Percentiles rank a stretch among this genome's conserved stretches.
Evolutionary conservation across 2,888 invertebrate species (phyloP).

Genomic region (Sarcophaga variegata): DNA sequence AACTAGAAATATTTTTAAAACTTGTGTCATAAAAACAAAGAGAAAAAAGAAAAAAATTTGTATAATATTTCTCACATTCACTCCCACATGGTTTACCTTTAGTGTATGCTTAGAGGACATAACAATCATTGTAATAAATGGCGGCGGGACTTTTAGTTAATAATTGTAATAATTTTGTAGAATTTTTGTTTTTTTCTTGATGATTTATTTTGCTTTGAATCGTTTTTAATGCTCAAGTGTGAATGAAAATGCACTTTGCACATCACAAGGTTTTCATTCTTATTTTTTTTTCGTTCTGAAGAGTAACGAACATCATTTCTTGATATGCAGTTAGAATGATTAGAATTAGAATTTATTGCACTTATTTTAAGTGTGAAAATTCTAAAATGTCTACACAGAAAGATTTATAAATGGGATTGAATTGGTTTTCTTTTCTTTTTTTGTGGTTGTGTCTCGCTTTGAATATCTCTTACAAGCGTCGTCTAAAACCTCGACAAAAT

Average conservation of each 20-base stretch:
- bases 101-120: slow-evolving; percentile 52
- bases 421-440: background rate
- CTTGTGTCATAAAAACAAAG: too few relatives aligned
- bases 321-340: slow-evolving; percentile 49
- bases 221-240: slow-evolving; percentile 40
- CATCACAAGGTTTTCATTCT: slow-evolving; percentile 62
- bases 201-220: background rate
- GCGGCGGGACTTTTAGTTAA: slow-evolving; percentile 62
- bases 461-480: background rate
- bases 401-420: slow-evolving; percentile 59
- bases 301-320: slow-evolving; percentile 36
- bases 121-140: slow-evolving; percentile 43
- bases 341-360: slow-evolving; percentile 70
- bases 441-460: background rate
- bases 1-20: too few relatives aligned
- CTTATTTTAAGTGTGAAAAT: slow-evolving; percentile 67
- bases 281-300: background rate
- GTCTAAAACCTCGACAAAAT: background rate
- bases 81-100: slow-evolving; percentile 48
- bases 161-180: slow-evolving; percentile 57
- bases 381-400: slow-evolving; percentile 54
- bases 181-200: background rate
- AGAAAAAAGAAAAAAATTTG: background rate
- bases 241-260: slow-evolving; percentile 68
- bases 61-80: background rate